Conservation (phyloP, 2,113 vertebrate genomes). For the Cyprinus carpio region DNA sequence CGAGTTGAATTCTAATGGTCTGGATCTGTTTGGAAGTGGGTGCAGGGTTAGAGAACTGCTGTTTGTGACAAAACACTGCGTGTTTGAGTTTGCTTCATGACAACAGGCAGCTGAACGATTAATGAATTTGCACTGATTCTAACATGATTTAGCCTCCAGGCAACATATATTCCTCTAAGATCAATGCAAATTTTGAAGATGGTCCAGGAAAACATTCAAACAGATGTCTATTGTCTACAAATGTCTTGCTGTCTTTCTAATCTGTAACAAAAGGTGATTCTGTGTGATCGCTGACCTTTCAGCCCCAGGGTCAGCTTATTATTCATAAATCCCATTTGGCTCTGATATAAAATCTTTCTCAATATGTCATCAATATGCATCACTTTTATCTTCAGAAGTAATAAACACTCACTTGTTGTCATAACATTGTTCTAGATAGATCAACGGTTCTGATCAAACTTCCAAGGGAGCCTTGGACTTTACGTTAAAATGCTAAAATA, state of each 20-base stretch:
- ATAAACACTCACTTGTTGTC: background rate
- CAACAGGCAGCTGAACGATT: slow-evolving; percentile 18
- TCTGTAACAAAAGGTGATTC: background rate
- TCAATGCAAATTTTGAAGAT: background rate
- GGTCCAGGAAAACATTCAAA: background rate
- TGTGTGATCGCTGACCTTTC: background rate
- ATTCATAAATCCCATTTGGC: background rate
- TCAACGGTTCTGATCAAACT: background rate
- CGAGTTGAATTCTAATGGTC: slow-evolving; percentile 5
- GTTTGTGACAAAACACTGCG: background rate
- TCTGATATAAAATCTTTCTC: background rate
- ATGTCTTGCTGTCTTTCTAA: background rate
- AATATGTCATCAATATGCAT: background rate
- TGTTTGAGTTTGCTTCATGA: background rate
- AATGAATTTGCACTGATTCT: background rate
- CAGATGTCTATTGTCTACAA: background rate
- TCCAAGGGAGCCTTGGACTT: no score
- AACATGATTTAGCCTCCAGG: background rate
- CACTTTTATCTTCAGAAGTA: background rate
- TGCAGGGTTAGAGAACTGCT: background rate
- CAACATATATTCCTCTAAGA: background rate
- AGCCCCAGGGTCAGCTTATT: background rate
- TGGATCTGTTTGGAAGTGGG: background rate
- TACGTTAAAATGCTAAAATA: no score
- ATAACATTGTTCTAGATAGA: background rate